Base-by-base conservation (phyloP, 2,113 vertebrate genomes). In the Alethe diademata region DNA sequence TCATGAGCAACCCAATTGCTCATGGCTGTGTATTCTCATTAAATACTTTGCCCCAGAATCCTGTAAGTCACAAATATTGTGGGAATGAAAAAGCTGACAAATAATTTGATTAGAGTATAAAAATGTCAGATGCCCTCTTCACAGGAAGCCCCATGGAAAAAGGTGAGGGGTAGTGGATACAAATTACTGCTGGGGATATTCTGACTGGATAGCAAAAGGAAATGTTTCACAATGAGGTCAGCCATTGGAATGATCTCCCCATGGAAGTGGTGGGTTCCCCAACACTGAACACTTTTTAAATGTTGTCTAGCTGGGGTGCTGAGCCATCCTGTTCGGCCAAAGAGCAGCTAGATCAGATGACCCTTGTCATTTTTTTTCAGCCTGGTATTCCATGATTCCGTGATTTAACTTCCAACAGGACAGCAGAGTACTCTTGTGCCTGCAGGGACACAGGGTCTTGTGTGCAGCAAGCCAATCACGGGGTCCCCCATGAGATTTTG, bases 401-500 rank as follows among this genome's bases (percentile, higher is more conserved):
- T 17, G 18, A 23, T 64, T n/a, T 47, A n/a, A 15, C n/a, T 54
- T 28, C 40, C 58, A 26, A 5, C 5, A 54, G 33, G 33, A 47
- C n/a, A 38, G 57, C 48, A 73, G 28, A 19, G 12, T 6, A 12
- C n/a, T 54, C 12, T 12, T 47, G 28, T 47, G 40, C 48, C 5
- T 23, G n/a, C 11, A 22, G 80, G 48, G 18, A 12, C 48, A 62
- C n/a, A 45, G 28, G 26, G 11, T 17, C 8, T 33, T 26, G 26
- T 26, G 28, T 5, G 12, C 48, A 47, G 69, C 26, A 26, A 47
- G 18, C n/a, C 18, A 9, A 28, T 1, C 9, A 45, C 22, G 0
- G n/a, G 4, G 14, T 64, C 14, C 38, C 57, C 33, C 0, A 0
- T 33, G 48, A 26, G 33, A 33, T 45, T 73, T 28, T 36, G 18